Percentiles rank a stretch among this genome's conserved stretches.
These are phyloP conservation scores for Xestia c-nigrum DNA, from an alignment of 2,888 invertebrate species.

Conservation along the genomic window DNA sequence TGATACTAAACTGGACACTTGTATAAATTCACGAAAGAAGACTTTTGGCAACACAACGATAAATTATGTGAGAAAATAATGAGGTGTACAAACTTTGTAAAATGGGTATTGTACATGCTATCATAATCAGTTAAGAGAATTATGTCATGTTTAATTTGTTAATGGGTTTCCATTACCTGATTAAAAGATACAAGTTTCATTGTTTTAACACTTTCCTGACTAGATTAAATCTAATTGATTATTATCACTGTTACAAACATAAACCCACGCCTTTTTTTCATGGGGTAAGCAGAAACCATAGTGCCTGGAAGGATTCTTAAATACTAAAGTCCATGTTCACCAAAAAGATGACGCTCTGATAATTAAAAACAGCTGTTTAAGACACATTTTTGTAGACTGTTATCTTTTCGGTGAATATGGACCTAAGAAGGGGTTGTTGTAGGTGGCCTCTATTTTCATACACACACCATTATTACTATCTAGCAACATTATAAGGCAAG, in stretches of 20 bases:
- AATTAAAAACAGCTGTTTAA: no score
- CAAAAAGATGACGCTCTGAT: no score
- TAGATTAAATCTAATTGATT: conserved; percentile 22
- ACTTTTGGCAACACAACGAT: not conserved
- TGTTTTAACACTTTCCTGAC: conserved; percentile 1
- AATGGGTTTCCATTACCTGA: conserved; percentile 1
- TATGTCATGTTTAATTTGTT: not conserved
- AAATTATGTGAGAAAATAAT: not conserved
- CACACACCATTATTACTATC: not conserved
- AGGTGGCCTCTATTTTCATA: no score
- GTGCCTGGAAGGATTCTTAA: no score
- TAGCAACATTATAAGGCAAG: not conserved
- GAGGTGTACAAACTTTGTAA: not conserved
- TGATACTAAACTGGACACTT: not conserved
- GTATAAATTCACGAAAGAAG: no score
- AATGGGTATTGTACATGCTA: not conserved
- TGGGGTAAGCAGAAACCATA: no score
- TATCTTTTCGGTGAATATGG: no score
- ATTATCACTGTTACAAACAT: not conserved
- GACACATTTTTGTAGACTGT: no score
- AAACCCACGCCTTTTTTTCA: no score
- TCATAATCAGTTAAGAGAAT: conserved; percentile 4
- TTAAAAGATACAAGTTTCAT: not conserved
- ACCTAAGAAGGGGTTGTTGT: no score
- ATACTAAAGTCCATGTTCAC: no score